These are phyloP conservation scores for Meteorus cinctellus DNA, from an alignment of 2,888 invertebrate genomes.

Conservation along the genomic window DNA sequence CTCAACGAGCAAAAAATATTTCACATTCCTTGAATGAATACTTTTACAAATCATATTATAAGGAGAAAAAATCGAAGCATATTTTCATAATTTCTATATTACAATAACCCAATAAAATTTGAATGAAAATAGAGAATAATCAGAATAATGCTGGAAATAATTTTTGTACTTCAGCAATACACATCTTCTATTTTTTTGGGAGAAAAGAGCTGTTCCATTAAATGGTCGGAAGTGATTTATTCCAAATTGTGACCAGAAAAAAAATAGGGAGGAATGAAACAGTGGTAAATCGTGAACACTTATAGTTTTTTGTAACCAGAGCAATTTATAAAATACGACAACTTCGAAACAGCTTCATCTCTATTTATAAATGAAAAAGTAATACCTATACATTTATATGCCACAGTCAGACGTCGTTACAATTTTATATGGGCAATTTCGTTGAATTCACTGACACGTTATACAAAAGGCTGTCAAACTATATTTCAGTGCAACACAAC, in stretches of 20 bases:
- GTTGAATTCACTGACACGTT: slow-evolving; percentile 18
- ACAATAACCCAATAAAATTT: too few relatives aligned
- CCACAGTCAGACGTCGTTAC: slow-evolving; percentile 14
- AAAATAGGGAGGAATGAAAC: slow-evolving; percentile 9
- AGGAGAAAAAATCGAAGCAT: too few relatives aligned
- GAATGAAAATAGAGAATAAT: too few relatives aligned
- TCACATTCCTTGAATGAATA: too few relatives aligned
- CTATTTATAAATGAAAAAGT: neutral
- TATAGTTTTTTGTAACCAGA: neutral
- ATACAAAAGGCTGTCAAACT: slow-evolving; percentile 22
- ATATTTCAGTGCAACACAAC: slow-evolving; percentile 12
- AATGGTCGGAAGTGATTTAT: slow-evolving; percentile 4
- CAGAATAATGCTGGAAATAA: too few relatives aligned
- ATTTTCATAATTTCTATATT: too few relatives aligned
- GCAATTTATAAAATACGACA: slow-evolving; percentile 36
- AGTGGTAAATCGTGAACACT: neutral
- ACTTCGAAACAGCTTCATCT: slow-evolving; percentile 33
- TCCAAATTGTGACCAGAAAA: slow-evolving; percentile 12
- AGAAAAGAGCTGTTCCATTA: too few relatives aligned
- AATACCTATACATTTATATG: neutral
- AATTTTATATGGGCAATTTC: slow-evolving; percentile 43
- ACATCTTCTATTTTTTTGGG: too few relatives aligned
- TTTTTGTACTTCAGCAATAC: too few relatives aligned
- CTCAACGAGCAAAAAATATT: too few relatives aligned
- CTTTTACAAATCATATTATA: too few relatives aligned